A percentile compares a stretch with the other conserved stretches of the same genome.
Evolutionary conservation across 1,140 invertebrate species (phyloP).

Genomic region (Bombus pascuorum): DNA sequence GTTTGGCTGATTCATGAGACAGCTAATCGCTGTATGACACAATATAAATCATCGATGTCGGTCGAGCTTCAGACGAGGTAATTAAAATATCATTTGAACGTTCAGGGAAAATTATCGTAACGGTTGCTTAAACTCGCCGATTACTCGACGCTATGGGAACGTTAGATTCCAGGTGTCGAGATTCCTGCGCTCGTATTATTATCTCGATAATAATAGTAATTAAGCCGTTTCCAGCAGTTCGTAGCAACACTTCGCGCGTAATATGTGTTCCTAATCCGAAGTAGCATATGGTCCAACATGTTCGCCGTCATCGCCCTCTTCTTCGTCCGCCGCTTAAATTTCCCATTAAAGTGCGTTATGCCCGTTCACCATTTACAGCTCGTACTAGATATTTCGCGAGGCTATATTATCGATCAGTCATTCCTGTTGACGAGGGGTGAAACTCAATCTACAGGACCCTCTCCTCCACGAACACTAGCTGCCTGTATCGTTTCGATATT

Average conservation of each 20-base stretch:
- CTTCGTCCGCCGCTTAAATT: conserved; percentile 43
- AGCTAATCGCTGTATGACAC: not conserved
- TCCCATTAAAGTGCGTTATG: conserved; percentile 42
- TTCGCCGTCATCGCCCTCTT: conserved; percentile 40
- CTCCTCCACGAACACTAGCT: not conserved
- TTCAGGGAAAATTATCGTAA: conserved; percentile 29
- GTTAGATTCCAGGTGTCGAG: conserved; percentile 59
- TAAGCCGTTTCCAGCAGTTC: conserved; percentile 58
- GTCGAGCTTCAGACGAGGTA: not conserved
- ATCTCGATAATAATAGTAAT: conserved; percentile 65
- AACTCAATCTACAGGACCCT: conserved; percentile 11
- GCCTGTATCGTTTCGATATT: conserved; percentile 24
- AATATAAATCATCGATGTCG: not conserved
- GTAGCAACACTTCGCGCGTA: conserved; percentile 63
- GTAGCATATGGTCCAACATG: conserved; percentile 67
- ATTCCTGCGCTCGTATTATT: conserved; percentile 57
- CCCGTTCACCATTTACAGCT: conserved; percentile 36
- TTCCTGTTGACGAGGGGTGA: conserved; percentile 30
- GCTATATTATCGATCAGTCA: conserved; percentile 54
- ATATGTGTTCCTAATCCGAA: conserved; percentile 63
- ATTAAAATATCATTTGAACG: conserved; percentile 50
- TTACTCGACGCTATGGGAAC: conserved; percentile 39
- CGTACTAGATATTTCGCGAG: conserved; percentile 25
- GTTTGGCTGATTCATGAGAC: not conserved
- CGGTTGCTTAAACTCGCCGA: conserved; percentile 36